Percentiles rank a stretch among this genome's conserved stretches.
These are phyloP conservation scores for Luscinia luscinia DNA, from an alignment of 2,797 vertebrate genomes.

Conservation along the genomic window DNA sequence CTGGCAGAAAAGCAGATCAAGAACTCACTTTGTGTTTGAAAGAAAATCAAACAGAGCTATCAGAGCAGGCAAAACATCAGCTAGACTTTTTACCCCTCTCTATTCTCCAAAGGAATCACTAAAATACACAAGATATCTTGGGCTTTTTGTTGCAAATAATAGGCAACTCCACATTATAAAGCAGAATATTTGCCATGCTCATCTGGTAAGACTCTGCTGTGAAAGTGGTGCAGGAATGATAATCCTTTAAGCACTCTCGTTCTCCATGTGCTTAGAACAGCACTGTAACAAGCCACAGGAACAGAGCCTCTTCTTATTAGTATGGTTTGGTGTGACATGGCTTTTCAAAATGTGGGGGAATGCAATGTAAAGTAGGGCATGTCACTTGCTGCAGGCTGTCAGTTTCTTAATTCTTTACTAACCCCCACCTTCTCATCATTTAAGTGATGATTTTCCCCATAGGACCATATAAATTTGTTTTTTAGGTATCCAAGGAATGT, in stretches of 20 bases:
- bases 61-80: neutral
- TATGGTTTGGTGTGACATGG: neutral
- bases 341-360: neutral
- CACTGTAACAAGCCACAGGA: neutral
- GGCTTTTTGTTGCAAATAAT: neutral
- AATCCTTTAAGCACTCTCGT: neutral
- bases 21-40: neutral
- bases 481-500: neutral
- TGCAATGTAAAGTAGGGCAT: neutral
- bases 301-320: neutral
- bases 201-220: neutral
- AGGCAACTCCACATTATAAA: neutral
- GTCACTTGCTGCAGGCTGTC: neutral
- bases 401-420: neutral
- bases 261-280: neutral
- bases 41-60: neutral
- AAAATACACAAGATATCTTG: neutral
- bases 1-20: neutral
- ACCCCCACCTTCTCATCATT: neutral
- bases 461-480: fast-evolving
- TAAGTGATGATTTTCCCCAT: neutral
- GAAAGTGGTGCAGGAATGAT: neutral
- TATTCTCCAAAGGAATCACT: neutral
- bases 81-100: neutral
- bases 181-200: neutral